phyloP scores from a whole-genome alignment of 2,113 vertebrate genomes.

The Carollia perspicillata region DNA sequence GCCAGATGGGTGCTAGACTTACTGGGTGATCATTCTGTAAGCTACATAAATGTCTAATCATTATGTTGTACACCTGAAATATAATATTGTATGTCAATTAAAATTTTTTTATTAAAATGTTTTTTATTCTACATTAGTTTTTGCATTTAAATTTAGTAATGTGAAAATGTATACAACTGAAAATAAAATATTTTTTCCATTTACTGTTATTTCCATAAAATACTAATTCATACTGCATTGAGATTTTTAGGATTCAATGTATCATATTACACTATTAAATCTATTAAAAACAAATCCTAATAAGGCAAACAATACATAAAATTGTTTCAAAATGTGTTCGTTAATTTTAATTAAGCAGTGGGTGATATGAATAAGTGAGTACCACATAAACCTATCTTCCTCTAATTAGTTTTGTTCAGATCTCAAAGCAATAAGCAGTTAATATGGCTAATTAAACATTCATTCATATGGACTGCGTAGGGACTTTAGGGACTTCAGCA shows the following conservation, averaged over 20 bases:
- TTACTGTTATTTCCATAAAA: not conserved
- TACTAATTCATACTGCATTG: not conserved
- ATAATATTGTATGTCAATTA: not conserved
- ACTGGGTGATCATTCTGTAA: too few relatives aligned
- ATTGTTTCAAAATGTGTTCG: slow-evolving; percentile 6
- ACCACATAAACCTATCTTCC: not conserved
- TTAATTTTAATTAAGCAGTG: not conserved
- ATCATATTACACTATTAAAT: not conserved
- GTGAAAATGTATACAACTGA: not conserved
- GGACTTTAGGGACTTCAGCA: not conserved
- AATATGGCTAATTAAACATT: not conserved
- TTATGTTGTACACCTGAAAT: not conserved
- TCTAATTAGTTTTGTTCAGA: not conserved
- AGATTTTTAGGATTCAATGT: not conserved
- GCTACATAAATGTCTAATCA: not conserved
- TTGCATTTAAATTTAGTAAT: not conserved
- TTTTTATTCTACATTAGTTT: not conserved
- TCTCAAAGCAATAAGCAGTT: not conserved
- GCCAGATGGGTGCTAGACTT: too few relatives aligned
- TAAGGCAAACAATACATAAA: not conserved
- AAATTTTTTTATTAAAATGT: not conserved
- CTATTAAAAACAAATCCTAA: slow-evolving; percentile 6
- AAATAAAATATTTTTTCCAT: not conserved
- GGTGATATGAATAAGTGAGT: not conserved
- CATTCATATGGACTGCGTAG: not conserved